Base-by-base conservation (phyloP, 2,113 vertebrate genomes). In the Crotalus tigris region DNA sequence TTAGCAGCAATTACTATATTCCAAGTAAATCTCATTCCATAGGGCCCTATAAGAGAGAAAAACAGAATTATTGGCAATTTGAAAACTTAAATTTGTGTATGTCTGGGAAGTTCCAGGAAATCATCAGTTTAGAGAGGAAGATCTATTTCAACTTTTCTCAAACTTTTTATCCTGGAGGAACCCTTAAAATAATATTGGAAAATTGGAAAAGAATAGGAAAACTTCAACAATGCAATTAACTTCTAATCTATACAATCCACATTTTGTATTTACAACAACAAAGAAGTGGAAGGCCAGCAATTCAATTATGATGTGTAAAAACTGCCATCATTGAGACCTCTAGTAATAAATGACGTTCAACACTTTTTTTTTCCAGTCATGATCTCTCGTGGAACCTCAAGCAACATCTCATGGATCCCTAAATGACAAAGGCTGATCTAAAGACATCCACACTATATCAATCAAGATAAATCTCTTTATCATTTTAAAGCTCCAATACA, bases 1-100 rank as follows among this genome's bases (percentile, higher is more conserved):
- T 85, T 93, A 93, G 93, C 95, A 96, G 91, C 53, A 23, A 58
- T 94, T 94, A 92, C 87, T 95, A 92, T 86, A 75, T 33, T 75
- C 61, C 61, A 92, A 94, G 89, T 81, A 33, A 15, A 92, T 94
- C 53, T 93, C 33, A 87, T 91, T 85, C 39, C 0, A 19, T 87
- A 93, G 55, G 0, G 46, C 95, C 94, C 93, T 94, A 81, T 95
- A 95, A 91, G 81, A 55, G 87, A 85, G 23, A 94, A 91, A 49
- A 7, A 94, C 93, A 57, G 92, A 92, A 94, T 88, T 92, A 95
- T 88, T 90, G 81, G 51, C 69, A 94, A 61, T 3, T 23, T 93
- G 94, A 87, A 90, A 53, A 87, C 44, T 61, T 86, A 24, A 91
- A 87, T 93, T 95, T 96, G 87, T 95, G 85, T 44, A 88, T 92